Percentiles rank a stretch among this genome's conserved stretches.
phyloP scores from a whole-genome alignment of 2,888 invertebrate species.

The Diadegma fenestrale region DNA sequence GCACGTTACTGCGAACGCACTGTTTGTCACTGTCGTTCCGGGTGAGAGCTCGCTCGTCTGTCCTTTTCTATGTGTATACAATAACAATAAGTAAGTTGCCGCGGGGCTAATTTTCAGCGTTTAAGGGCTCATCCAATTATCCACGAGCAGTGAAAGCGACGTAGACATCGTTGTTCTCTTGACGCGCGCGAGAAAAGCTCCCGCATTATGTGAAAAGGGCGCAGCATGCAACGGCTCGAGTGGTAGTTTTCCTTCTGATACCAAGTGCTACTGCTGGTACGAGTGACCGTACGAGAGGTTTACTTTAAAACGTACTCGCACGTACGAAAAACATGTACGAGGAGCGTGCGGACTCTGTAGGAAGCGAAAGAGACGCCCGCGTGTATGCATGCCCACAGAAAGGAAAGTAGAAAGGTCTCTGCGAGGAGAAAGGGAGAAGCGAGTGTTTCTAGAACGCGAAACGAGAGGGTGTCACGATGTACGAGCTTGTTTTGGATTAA shows the following conservation, averaged over 20 bases:
- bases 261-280: slow-evolving; percentile 38
- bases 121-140: slow-evolving; percentile 83
- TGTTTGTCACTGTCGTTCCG: slow-evolving; percentile 38
- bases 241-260: slow-evolving; percentile 52
- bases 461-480: slow-evolving; percentile 60
- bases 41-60: slow-evolving; percentile 21
- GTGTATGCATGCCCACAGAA: slow-evolving; percentile 45
- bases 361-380: slow-evolving; percentile 31
- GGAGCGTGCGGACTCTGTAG: slow-evolving; percentile 21
- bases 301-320: slow-evolving; percentile 75
- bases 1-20: slow-evolving; percentile 56
- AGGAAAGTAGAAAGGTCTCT: slow-evolving; percentile 58
- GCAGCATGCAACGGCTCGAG: slow-evolving; percentile 28
- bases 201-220: slow-evolving; percentile 45
- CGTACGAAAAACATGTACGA: slow-evolving; percentile 37
- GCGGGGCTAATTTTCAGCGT: slow-evolving; percentile 81
- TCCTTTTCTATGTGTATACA: slow-evolving; percentile 46
- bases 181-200: slow-evolving; percentile 73
- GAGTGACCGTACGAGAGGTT: slow-evolving; percentile 76
- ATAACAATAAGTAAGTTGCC: slow-evolving; percentile 79
- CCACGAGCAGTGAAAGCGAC: slow-evolving; percentile 76
- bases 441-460: slow-evolving; percentile 46
- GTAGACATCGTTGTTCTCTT: slow-evolving; percentile 64
- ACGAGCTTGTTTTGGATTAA: slow-evolving; percentile 80
- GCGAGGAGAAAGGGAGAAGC: slow-evolving; percentile 50